Base-by-base conservation (phyloP, 2,888 invertebrate genomes). In the Cephus rjabovi region DNA sequence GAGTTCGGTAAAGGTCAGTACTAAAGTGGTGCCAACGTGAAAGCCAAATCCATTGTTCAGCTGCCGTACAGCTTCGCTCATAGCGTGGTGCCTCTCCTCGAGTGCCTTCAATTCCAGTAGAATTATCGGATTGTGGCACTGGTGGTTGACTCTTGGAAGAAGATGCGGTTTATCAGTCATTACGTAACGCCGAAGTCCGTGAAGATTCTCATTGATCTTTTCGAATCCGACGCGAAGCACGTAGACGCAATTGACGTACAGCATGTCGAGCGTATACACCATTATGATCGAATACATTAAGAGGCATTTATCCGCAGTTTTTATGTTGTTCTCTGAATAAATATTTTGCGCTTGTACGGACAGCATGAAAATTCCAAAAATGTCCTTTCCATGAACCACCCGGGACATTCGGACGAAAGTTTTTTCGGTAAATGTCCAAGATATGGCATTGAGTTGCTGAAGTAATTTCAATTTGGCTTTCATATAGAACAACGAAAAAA, bases 61-160 rank as follows among this genome's bases (percentile, higher is more conserved):
- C 12, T 78, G 74, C 12, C 83, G 80, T 9, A 90, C 81, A 1
- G 85, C 75, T 11, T 85, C 82, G 75, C 87, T 85, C 9, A 88
- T 77, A 23, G 87, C 82, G 23, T 87, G 81, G 69, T 90, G 88
- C n/a, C 85, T 82, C 69, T 83, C 85, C 73, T 87, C 86, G 33
- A 89, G 77, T 0, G 79, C 76, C 9, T 84, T 84, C 1, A 90
- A 75, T 56, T 86, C 85, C n/a, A 84, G 40, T 11, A 90, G 37
- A 9, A 89, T 79, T 2, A 84, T 12, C 3, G 85, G 4, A 15
- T 75, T 6, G 1, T 30, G 15, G 6, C 56, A 31, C 35, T n/a
- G 34, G n/a, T 15, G 34, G 3, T n/a, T 3, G 30, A n/a, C 74
- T 23, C 37, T 34, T 37, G 11, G 4, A 3, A 31, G 23, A 35